These are phyloP conservation scores for Conops quadrifasciatus DNA, from an alignment of 2,888 invertebrate species.

Conservation along the genomic window DNA sequence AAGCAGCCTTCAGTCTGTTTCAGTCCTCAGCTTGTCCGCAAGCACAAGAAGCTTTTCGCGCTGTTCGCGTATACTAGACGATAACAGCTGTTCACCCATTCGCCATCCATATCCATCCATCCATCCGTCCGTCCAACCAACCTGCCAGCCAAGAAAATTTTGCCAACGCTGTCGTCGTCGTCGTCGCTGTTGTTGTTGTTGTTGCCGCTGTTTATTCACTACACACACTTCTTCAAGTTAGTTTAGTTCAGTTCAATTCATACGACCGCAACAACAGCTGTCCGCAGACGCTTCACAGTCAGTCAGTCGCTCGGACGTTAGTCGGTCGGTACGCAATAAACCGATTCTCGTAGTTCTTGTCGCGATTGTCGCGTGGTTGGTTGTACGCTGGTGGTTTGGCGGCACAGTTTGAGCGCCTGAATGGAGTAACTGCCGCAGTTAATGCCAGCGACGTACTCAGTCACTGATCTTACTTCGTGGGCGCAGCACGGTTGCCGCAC, in stretches of 20 bases:
- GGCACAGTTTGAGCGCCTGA: slow-evolving; percentile 29
- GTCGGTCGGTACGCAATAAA: slow-evolving; percentile 5
- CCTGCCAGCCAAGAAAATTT: not conserved
- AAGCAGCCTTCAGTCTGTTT: not conserved
- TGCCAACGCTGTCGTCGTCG: not conserved
- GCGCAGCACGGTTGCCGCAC: slow-evolving; percentile 51
- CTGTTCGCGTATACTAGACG: not conserved
- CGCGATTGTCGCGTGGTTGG: slow-evolving; percentile 7
- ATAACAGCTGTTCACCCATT: too few species aligned
- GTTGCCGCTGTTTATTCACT: not conserved
- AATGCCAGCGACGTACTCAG: slow-evolving; percentile 49
- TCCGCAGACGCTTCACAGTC: not conserved
- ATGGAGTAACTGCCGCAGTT: slow-evolving; percentile 25
- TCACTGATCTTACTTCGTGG: slow-evolving; percentile 62
- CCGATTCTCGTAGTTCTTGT: slow-evolving; percentile 33
- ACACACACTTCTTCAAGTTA: not conserved
- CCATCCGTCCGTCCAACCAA: slow-evolving; percentile 1
- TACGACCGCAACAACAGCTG: not conserved
- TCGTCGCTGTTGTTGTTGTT: not conserved
- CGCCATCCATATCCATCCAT: slow-evolving; percentile 1
- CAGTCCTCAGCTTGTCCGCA: not conserved
- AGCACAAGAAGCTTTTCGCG: not conserved
- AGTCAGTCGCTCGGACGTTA: slow-evolving; percentile 1
- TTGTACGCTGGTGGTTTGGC: slow-evolving; percentile 15
- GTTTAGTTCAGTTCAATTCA: not conserved